Evolutionary conservation across 1,140 invertebrate genomes (phyloP).

Genomic region (Drosophila nannoptera): DNA sequence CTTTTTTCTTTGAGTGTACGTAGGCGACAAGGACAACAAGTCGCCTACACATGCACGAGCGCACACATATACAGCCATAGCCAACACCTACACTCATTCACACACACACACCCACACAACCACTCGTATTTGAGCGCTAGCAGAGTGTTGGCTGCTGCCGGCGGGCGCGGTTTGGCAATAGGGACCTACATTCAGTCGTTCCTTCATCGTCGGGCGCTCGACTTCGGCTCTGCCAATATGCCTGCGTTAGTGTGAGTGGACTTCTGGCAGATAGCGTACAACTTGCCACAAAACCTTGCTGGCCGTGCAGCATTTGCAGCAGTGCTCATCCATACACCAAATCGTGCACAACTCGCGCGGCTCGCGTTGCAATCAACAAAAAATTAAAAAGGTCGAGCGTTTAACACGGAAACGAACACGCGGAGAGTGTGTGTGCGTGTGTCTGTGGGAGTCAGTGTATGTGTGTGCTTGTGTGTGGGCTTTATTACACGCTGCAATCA

Average conservation of each 20-base stretch:
- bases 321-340: slow-evolving; percentile 70
- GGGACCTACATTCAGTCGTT: slow-evolving; percentile 71
- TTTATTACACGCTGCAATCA: slow-evolving; percentile 7
- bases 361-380: slow-evolving; percentile 2
- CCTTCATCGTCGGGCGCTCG: neutral
- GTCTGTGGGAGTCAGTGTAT: slow-evolving; percentile 11
- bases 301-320: slow-evolving; percentile 52
- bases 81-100: neutral
- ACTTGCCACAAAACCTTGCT: slow-evolving; percentile 56
- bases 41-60: slow-evolving; percentile 14
- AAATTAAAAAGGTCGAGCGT: slow-evolving; percentile 8
- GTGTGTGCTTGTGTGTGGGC: slow-evolving; percentile 17
- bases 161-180: slow-evolving; percentile 71
- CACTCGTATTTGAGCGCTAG: slow-evolving; percentile 27
- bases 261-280: slow-evolving; percentile 43
- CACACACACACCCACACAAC: neutral
- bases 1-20: slow-evolving; percentile 24
- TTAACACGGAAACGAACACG: slow-evolving; percentile 67
- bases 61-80: neutral
- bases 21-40: slow-evolving; percentile 61
- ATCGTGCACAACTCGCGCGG: slow-evolving; percentile 61
- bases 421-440: slow-evolving; percentile 23
- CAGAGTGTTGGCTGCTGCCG: slow-evolving; percentile 30
- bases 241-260: slow-evolving; percentile 18
- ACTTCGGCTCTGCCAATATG: slow-evolving; percentile 28